Evolutionary conservation across 2,797 vertebrate species (phyloP).

Genomic region (Odontamblyopus lacepedii): DNA sequence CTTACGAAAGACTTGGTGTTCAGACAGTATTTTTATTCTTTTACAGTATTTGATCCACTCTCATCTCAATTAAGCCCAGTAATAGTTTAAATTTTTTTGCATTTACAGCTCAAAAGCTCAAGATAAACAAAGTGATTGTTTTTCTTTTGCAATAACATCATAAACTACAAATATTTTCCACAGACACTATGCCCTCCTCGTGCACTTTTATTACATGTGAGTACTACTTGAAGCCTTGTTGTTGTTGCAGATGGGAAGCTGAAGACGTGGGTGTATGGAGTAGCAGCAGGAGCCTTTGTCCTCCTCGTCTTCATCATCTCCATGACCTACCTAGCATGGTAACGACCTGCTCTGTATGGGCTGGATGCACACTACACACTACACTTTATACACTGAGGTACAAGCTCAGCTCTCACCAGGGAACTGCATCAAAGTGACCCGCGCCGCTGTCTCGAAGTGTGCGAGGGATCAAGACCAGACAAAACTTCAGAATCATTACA

Average conservation of each 20-base stretch:
- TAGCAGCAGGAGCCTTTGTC: conserved; percentile 94
- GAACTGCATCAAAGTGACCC: background rate
- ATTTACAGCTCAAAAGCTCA: no score
- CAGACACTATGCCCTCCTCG: no score
- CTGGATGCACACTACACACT: no score
- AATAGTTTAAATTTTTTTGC: no score
- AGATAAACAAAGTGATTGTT: no score
- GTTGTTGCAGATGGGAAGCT: conserved; percentile 88
- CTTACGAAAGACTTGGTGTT: background rate
- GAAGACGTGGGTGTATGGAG: conserved; percentile 99
- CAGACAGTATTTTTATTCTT: no score
- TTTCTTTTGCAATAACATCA: no score
- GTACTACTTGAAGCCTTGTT: background rate
- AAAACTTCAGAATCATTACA: no score
- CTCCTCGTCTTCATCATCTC: conserved; percentile 95
- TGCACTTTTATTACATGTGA: background rate
- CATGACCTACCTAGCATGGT: conserved; percentile 99
- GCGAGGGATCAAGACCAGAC: no score
- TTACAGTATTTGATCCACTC: no score
- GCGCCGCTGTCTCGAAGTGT: background rate
- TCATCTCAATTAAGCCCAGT: no score
- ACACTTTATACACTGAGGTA: background rate
- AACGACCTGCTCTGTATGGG: conserved; percentile 62
- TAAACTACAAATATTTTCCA: no score
- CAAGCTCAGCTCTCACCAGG: background rate